These are phyloP conservation scores for Clarias batrachus DNA, from an alignment of 2,113 vertebrate species.

Conservation along the genomic window DNA sequence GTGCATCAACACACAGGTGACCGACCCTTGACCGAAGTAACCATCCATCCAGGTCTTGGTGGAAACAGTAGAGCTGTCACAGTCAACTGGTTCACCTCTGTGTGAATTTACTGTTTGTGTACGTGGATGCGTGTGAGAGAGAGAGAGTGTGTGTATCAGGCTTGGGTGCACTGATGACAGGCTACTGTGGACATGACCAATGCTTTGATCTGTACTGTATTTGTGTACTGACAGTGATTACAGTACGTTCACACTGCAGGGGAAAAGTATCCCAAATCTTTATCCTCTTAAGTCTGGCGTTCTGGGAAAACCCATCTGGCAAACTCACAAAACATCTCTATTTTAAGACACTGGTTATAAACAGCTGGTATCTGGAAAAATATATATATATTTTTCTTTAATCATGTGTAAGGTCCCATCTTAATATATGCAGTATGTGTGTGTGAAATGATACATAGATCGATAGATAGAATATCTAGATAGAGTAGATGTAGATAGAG, in stretches of 20 bases:
- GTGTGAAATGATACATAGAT: too few species aligned
- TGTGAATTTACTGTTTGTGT: neutral
- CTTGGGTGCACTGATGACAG: constrained; percentile 28
- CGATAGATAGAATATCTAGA: too few species aligned
- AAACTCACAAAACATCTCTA: neutral
- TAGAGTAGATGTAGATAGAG: too few species aligned
- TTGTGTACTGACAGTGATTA: constrained; percentile 16
- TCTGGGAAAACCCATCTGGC: neutral
- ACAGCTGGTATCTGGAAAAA: neutral
- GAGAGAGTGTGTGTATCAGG: neutral
- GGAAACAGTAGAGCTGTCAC: constrained; percentile 38
- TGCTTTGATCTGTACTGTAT: constrained; percentile 19
- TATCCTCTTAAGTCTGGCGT: neutral
- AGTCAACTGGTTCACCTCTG: constrained; percentile 29
- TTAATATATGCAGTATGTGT: too few species aligned
- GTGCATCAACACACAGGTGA: neutral
- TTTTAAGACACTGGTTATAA: neutral
- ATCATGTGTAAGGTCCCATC: too few species aligned
- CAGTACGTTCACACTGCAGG: neutral
- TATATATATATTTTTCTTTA: too few species aligned
- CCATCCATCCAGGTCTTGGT: constrained; percentile 19
- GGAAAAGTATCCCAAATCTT: constrained; percentile 4
- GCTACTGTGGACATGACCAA: constrained; percentile 12
- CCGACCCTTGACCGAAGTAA: neutral
- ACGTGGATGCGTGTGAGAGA: neutral